Conservation (phyloP, 2,797 vertebrate species). For the Gallinago solitaria region DNA sequence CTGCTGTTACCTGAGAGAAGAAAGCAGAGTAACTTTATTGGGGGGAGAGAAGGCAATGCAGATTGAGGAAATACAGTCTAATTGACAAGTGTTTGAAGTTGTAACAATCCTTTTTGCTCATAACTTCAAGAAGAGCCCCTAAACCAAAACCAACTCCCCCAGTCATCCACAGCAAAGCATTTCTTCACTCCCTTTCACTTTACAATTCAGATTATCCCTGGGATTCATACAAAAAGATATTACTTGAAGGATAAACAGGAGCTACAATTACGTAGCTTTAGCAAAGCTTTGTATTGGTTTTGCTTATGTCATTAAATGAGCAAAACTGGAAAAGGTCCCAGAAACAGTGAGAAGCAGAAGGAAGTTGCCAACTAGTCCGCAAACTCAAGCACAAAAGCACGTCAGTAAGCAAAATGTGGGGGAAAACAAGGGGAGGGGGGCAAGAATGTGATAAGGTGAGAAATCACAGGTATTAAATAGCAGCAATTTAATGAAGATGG, state of each 20-base stretch:
- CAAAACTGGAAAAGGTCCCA: slow-evolving; percentile 56
- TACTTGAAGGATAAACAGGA: slow-evolving; percentile 23
- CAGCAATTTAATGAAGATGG: not conserved
- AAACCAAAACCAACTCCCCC: not conserved
- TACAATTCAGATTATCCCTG: not conserved
- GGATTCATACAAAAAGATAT: not conserved
- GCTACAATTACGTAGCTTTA: not conserved
- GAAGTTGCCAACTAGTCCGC: not conserved
- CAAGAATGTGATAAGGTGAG: not conserved
- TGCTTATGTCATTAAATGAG: slow-evolving; percentile 45
- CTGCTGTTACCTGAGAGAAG: not conserved
- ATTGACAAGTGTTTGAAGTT: not conserved
- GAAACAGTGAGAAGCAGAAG: slow-evolving; percentile 49
- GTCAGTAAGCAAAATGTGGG: not conserved
- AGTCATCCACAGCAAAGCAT: not conserved
- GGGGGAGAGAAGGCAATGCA: not conserved
- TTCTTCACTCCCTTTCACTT: not conserved
- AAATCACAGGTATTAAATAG: not conserved
- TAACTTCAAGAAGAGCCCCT: not conserved
- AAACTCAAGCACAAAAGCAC: slow-evolving; percentile 2
- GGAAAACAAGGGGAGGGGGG: not conserved
- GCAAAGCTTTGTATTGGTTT: slow-evolving; percentile 30
- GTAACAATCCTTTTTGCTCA: not conserved
- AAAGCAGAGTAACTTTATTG: not conserved
- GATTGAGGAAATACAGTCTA: not conserved